Percentiles rank a stretch among this genome's conserved stretches.
Conservation (phyloP, 2,888 invertebrate genomes). For the Phyto melanocephala region DNA sequence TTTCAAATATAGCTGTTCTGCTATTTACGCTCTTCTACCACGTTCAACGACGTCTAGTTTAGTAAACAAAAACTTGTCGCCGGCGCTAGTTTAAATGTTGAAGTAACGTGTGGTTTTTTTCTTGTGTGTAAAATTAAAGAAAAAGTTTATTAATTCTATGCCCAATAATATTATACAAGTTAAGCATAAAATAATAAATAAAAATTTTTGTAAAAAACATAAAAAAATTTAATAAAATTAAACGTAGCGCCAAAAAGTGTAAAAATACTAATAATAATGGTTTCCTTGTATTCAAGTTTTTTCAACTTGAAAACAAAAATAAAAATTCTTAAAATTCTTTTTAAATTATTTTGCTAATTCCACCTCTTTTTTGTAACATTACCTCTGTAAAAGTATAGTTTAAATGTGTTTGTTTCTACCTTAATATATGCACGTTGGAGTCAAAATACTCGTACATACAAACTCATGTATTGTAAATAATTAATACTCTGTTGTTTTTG, state of each 20-base stretch:
- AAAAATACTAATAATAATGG: too few relatives aligned
- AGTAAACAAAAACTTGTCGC: constrained; percentile 78
- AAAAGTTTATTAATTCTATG: neutral
- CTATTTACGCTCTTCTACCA: constrained; percentile 41
- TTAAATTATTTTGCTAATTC: neutral
- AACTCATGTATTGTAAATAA: too few relatives aligned
- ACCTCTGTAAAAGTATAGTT: neutral
- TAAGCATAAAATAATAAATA: neutral
- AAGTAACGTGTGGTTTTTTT: constrained; percentile 34
- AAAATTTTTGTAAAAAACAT: neutral
- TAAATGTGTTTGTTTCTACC: too few relatives aligned
- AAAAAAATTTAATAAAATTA: neutral
- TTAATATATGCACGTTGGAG: neutral
- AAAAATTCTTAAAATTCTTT: neutral
- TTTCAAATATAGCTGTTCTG: neutral
- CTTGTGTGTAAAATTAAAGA: neutral
- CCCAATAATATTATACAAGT: neutral
- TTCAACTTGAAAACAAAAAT: too few relatives aligned
- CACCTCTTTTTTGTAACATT: too few relatives aligned
- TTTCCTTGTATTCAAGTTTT: too few relatives aligned
- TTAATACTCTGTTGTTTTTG: neutral
- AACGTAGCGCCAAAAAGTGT: neutral
- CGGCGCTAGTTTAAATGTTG: constrained; percentile 70
- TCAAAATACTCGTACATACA: too few relatives aligned
- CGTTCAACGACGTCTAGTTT: constrained; percentile 61